Percentiles rank a stretch among this genome's conserved stretches.
phyloP scores from a whole-genome alignment of 92 coral and sea anemone species.

The Metridium senile region DNA sequence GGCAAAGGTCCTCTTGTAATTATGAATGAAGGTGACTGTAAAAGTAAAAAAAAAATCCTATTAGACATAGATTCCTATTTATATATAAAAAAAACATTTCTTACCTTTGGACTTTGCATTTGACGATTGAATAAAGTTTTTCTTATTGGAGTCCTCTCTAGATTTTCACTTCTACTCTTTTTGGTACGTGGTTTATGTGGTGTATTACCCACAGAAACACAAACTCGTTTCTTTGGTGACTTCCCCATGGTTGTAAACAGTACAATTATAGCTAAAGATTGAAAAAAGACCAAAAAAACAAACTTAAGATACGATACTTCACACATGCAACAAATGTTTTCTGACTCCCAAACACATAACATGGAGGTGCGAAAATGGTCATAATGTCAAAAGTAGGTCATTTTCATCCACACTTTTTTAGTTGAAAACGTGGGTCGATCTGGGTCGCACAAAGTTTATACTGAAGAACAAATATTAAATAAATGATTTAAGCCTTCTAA shows the following conservation, averaged over 20 bases:
- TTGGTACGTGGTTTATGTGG: slow-evolving; percentile 41
- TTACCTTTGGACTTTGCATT: background rate
- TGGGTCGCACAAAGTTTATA: background rate
- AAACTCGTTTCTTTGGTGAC: slow-evolving; percentile 25
- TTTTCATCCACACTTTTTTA: too few relatives aligned
- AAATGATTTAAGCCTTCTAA: background rate
- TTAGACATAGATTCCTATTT: background rate
- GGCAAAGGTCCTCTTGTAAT: slow-evolving; percentile 18
- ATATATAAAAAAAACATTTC: background rate
- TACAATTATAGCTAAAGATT: background rate
- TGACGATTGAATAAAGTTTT: background rate
- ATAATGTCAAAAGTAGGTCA: too few relatives aligned
- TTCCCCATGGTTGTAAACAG: too few relatives aligned
- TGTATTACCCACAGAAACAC: slow-evolving; percentile 36
- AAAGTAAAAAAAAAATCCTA: too few relatives aligned
- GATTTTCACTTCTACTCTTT: background rate
- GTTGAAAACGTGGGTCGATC: background rate
- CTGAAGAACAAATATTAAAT: too few relatives aligned
- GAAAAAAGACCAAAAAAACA: background rate
- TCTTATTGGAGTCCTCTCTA: slow-evolving; percentile 7
- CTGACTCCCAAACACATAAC: too few relatives aligned
- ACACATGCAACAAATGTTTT: too few relatives aligned
- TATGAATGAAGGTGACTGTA: background rate
- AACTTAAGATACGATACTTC: too few relatives aligned
- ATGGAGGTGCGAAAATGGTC: too few relatives aligned